Percentiles rank a stretch among this genome's conserved stretches.
Conservation (phyloP, 1,140 invertebrate species). For the Wasmannia auropunctata region DNA sequence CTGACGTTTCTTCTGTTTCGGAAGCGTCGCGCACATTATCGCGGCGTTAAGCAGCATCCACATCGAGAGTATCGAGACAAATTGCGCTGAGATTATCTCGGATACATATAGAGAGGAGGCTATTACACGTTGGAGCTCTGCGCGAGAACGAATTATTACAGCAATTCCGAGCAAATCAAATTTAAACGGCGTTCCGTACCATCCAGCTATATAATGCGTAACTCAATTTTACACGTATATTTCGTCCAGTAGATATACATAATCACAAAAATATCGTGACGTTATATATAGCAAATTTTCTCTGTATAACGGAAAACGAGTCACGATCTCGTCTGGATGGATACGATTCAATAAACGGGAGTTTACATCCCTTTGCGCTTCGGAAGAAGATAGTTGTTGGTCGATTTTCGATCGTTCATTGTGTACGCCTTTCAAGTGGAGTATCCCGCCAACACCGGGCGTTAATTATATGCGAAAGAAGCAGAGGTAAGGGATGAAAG, state of each 20-base stretch:
- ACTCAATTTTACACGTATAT: background rate
- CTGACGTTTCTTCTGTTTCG: constrained; percentile 74
- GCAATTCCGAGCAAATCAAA: background rate
- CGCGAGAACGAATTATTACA: background rate
- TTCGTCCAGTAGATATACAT: background rate
- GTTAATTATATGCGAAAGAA: background rate
- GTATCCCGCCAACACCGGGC: background rate
- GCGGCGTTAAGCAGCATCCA: background rate
- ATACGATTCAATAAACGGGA: background rate
- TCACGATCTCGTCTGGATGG: background rate
- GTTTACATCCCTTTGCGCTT: background rate
- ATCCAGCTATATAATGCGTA: background rate
- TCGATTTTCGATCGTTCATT: background rate
- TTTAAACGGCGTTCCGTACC: background rate
- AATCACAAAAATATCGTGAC: background rate
- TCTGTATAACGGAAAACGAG: background rate
- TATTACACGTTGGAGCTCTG: background rate
- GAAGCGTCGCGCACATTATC: background rate
- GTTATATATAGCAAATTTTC: background rate
- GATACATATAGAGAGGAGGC: too few species aligned
- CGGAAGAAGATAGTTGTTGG: background rate
- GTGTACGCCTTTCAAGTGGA: background rate
- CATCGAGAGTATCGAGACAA: background rate
- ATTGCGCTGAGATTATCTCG: background rate
- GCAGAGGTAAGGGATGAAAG: background rate